These are phyloP conservation scores for Allenopithecus nigroviridis DNA, from an alignment of 2,797 vertebrate species.

Conservation along the genomic window DNA sequence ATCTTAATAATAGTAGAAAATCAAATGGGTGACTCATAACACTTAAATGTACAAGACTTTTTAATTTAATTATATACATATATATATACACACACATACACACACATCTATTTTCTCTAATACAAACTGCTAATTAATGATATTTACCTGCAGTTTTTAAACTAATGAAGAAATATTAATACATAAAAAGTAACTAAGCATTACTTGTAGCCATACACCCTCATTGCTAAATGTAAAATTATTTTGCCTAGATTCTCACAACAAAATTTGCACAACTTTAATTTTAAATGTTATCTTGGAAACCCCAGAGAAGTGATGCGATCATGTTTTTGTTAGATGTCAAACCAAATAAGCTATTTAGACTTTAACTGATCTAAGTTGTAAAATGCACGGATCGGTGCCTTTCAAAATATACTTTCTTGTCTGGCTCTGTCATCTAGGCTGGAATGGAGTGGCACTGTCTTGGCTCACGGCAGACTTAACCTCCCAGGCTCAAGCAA, in stretches of 20 bases:
- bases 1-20: neutral
- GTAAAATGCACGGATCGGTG: neutral
- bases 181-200: neutral
- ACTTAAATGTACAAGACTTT: neutral
- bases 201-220: neutral
- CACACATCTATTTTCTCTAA: neutral
- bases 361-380: neutral
- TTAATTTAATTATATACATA: neutral
- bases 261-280: neutral
- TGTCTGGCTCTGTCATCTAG: too few relatives aligned
- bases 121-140: neutral
- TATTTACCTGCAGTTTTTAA: neutral
- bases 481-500: too few relatives aligned
- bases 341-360: neutral
- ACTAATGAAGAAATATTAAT: neutral
- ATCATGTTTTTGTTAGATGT: neutral
- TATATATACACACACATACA: fast-evolving
- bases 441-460: too few relatives aligned
- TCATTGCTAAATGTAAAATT: neutral
- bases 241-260: neutral
- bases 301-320: neutral
- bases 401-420: neutral
- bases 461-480: too few relatives aligned
- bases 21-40: neutral
- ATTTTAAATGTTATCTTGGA: neutral